Conservation (phyloP, 1,140 invertebrate species). For the Monochamus saltuarius region DNA sequence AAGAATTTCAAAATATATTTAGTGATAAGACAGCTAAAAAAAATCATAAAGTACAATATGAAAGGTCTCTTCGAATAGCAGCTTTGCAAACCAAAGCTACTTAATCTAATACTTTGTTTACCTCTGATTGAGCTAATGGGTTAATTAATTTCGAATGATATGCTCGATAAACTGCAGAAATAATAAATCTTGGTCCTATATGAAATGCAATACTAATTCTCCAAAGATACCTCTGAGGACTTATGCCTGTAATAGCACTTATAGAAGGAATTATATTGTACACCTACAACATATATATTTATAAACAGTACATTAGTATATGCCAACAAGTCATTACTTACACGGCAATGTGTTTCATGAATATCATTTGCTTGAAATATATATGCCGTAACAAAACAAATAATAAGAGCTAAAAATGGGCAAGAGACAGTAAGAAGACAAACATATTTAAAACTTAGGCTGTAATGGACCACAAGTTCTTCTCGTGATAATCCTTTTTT, state of each 20-base stretch:
- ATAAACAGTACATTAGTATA: slow-evolving; percentile 13
- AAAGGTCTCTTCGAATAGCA: no score
- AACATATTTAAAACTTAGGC: slow-evolving; percentile 61
- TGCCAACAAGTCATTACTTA: slow-evolving; percentile 55
- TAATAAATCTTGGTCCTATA: slow-evolving; percentile 81
- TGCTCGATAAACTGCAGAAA: slow-evolving; percentile 79
- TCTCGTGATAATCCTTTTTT: slow-evolving; percentile 6
- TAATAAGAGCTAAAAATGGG: slow-evolving; percentile 75
- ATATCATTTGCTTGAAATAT: slow-evolving; percentile 89
- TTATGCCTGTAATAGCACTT: slow-evolving; percentile 87
- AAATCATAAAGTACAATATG: background rate
- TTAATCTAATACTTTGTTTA: slow-evolving; percentile 15
- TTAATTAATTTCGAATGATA: slow-evolving; percentile 73
- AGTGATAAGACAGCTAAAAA: background rate
- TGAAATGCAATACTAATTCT: slow-evolving; percentile 87
- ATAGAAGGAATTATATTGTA: slow-evolving; percentile 90
- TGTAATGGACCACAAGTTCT: slow-evolving; percentile 44
- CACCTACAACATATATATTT: slow-evolving; percentile 63
- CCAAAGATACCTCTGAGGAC: slow-evolving; percentile 90
- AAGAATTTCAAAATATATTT: background rate
- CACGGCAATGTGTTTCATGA: slow-evolving; percentile 88
- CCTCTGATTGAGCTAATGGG: slow-evolving; percentile 35
- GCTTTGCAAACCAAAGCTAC: no score
- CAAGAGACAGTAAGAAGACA: slow-evolving; percentile 78
- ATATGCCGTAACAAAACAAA: slow-evolving; percentile 84